Evolutionary conservation across 2,888 invertebrate species (phyloP).

Genomic region (Sinhomidia bicolor): DNA sequence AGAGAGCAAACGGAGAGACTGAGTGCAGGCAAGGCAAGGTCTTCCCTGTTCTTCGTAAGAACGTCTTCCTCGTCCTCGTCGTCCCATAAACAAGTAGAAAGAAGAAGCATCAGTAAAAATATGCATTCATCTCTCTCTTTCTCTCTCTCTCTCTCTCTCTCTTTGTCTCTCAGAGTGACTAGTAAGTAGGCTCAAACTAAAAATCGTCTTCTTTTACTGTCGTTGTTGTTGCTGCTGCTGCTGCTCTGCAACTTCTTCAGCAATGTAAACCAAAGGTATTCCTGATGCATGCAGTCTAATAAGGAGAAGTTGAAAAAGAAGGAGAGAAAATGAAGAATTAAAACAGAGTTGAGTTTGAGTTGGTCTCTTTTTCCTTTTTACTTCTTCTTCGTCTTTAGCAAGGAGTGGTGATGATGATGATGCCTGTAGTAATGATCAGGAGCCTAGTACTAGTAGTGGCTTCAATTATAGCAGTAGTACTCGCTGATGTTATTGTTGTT

Average conservation of each 20-base stretch:
- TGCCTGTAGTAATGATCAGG: background rate
- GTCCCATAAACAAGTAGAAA: constrained; percentile 29
- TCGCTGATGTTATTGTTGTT: too few relatives aligned
- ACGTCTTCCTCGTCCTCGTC: background rate
- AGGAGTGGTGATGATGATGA: constrained; percentile 7
- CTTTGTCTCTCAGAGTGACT: constrained; percentile 5
- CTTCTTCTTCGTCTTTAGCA: background rate
- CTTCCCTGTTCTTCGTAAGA: background rate
- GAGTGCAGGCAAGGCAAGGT: constrained; percentile 33
- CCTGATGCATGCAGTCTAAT: background rate
- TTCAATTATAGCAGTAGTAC: background rate
- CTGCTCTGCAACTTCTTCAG: background rate
- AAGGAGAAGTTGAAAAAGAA: background rate
- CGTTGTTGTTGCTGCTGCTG: background rate
- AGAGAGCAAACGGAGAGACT: too few relatives aligned
- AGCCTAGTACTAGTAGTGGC: background rate
- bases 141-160: background rate
- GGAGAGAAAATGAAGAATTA: constrained; percentile 39
- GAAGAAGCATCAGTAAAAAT: constrained; percentile 23
- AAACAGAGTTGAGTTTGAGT: constrained; percentile 56
- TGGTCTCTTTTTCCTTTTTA: constrained; percentile 7
- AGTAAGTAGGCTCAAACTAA: background rate
- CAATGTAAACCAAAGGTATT: background rate
- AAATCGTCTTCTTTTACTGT: too few relatives aligned
- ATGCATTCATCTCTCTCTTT: constrained; percentile 34